These are phyloP conservation scores for Acrobasis suavella DNA, from an alignment of 2,888 invertebrate genomes.

Conservation along the genomic window DNA sequence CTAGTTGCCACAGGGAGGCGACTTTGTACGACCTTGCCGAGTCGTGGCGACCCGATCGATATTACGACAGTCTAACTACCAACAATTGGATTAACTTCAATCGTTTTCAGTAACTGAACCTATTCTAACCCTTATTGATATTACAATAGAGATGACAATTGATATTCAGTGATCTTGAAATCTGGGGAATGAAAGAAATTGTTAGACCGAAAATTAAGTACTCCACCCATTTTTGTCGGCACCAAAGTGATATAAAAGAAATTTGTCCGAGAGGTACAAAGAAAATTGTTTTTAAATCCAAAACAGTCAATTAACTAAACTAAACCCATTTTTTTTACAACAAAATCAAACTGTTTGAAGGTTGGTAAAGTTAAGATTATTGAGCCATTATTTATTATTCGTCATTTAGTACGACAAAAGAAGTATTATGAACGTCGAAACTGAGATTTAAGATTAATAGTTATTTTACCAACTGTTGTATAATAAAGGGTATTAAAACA, in stretches of 20 bases:
- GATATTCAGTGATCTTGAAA: background rate
- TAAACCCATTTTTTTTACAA: conserved; percentile 2
- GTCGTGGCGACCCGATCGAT: conserved; percentile 56
- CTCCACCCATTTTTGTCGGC: background rate
- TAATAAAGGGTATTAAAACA: no score
- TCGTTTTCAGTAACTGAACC: background rate
- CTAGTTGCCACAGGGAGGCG: conserved; percentile 31
- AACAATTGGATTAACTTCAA: conserved; percentile 3
- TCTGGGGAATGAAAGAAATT: background rate
- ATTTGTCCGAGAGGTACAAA: background rate
- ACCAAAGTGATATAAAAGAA: conserved; percentile 8
- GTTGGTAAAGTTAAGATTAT: conserved; percentile 4
- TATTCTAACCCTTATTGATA: background rate
- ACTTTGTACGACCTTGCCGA: conserved; percentile 59
- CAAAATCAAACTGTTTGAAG: conserved; percentile 18
- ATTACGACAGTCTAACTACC: conserved; percentile 42
- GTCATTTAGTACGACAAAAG: background rate
- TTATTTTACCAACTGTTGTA: no score
- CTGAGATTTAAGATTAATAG: no score
- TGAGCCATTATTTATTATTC: background rate
- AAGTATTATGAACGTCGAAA: background rate
- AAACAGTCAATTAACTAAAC: conserved; percentile 11
- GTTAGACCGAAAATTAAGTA: background rate
- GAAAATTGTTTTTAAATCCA: conserved; percentile 8
- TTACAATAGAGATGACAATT: background rate